Evolutionary conservation across 2,113 vertebrate species (phyloP).

Genomic region (Pontoporia blainvillei): DNA sequence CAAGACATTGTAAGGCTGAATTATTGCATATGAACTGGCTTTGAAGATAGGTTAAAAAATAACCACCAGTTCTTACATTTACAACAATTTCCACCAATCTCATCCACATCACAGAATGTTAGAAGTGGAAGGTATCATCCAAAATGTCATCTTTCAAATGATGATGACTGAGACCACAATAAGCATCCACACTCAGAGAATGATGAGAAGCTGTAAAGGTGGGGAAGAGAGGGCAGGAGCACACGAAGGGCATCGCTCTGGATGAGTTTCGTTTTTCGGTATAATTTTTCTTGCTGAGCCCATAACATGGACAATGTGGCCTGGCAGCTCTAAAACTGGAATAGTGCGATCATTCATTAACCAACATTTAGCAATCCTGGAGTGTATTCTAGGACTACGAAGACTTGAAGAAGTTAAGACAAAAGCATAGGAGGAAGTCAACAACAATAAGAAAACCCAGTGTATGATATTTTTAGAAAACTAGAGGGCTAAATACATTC

Average conservation of each 20-base stretch:
- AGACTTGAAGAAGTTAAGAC: not conserved
- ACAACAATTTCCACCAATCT: not conserved
- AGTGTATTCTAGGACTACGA: not conserved
- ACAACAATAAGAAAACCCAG: not conserved
- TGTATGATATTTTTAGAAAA: not conserved
- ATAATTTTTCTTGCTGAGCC: not conserved
- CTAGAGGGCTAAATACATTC: not conserved
- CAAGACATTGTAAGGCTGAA: not conserved
- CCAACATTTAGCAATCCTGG: not conserved
- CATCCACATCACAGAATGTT: not conserved
- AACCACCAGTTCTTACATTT: not conserved
- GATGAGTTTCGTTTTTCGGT: not conserved
- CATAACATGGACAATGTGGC: not conserved
- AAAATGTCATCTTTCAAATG: not conserved
- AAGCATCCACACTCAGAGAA: not conserved
- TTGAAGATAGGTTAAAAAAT: conserved; percentile 9
- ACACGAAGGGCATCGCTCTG: not conserved
- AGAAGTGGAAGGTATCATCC: not conserved
- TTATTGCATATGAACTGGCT: not conserved
- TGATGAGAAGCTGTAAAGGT: rapidly evolving
- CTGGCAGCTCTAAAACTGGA: not conserved
- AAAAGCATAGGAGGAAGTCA: not conserved
- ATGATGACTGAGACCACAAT: not conserved
- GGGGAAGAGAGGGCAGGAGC: not conserved
- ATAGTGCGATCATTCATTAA: not conserved